Evolutionary conservation across 1,140 invertebrate genomes (phyloP), one percentile per base, ranked within the genome.

Genomic region (Conopomorpha cramerella): DNA sequence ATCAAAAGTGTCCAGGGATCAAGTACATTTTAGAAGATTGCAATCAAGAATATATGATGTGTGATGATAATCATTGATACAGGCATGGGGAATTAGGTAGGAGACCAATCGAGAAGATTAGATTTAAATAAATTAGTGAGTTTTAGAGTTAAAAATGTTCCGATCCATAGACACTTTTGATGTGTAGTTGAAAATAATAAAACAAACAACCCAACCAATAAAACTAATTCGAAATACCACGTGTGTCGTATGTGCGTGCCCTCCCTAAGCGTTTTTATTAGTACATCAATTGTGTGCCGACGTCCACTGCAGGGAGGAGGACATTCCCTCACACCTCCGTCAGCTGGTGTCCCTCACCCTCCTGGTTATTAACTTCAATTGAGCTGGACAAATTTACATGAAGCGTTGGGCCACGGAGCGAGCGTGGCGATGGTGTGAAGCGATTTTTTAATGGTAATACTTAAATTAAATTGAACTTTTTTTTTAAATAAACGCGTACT

Each of bases 291-390:
- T 63, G 59, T 52, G 30, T 37, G 49, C 32, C 45, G 55, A 59
- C 60, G 50, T 49, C 54, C 47, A 36, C 29, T 36, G 52, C 56
- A 53, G 70, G 65, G 64, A 62, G 58, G 50, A 34, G 51, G 19
- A 23, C 52, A 72, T 74, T 74, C 70, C 70, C 70, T 74, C 65
- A 71, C 70, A 74, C 70, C 59, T 68, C 58, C 67, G 67, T 68
- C 70, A 74, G 70, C 70, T 72, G 68, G 61, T 53, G 35, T 42
- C 55, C 61, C 64, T 68, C 57, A 63, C 70, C 70, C 70, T 70
- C 62, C 55, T 63, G 53, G 64, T 61, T 74, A 74, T 72, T 72
- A 72, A 74, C 70, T 74, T 72, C 70, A 74, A 74, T 74, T 74
- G 70, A 68, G 70, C 60, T 50, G 53, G 54, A 72, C 63, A 74